Base-by-base conservation (phyloP, 2,888 invertebrate species). In the Phortica okadai region DNA sequence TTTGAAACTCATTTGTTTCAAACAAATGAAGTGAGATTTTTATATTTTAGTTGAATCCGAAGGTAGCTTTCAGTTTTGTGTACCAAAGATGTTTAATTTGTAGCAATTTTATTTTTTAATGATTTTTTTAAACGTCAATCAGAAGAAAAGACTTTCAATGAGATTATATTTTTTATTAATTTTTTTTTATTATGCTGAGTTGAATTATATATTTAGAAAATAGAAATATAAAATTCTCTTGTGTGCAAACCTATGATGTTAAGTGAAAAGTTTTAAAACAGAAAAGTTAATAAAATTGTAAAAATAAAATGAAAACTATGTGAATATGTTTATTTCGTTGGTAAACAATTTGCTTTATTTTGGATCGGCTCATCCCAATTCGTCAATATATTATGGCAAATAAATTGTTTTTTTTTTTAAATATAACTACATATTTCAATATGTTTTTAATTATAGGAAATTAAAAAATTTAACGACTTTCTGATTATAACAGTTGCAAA, bases 31-130 rank as follows among this genome's bases (percentile, higher is more conserved):
- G 25, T 41, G n/a, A 44, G 25, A 62, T 72, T 33, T 72, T 45
- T 72, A 45, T 45, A 41, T 58, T 41, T 58, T 45, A 74, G 42
- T 44, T 74, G 59, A 16, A 77, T 42, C 67, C 73, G 64, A 69
- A 21, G 78, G 78, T 87, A 83, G 82, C 78, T 87, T 82, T 83
- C 79, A 79, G 74, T 85, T 82, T 25, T 54, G 73, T 77, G 62
- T 79, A 86, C 85, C 85, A 86, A 86, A 86, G 85, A 85, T 78
- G 76, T 80, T 85, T 77, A 76, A 76, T 76, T 74, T 76, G 74
- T 80, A 75, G 59, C 54, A 56, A 33, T 64, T 42, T 56, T 62
- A 56, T 73, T 79, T 66, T 75, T 70, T 3, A 6, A 50, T 25
- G 7, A 16, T 70, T 41, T 69, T 69, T 21, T 21, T 69, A 45